These are phyloP conservation scores for Monomorium pharaonis DNA, from an alignment of 1,140 invertebrate genomes.

Conservation along the genomic window DNA sequence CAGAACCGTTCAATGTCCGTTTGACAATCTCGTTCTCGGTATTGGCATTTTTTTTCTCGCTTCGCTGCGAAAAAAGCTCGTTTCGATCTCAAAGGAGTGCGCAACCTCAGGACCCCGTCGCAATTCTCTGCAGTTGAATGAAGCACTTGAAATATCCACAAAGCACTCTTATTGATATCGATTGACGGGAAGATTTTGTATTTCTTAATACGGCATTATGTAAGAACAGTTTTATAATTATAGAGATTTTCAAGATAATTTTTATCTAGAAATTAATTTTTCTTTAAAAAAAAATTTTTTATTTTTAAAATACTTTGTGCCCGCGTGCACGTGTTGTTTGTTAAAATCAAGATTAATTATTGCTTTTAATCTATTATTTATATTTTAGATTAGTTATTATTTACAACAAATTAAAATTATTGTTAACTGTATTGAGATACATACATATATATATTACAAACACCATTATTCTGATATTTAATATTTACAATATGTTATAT, in stretches of 20 bases:
- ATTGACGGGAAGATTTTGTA: constrained; percentile 22
- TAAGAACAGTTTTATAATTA: too few relatives aligned
- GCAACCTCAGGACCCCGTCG: neutral
- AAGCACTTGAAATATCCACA: constrained; percentile 31
- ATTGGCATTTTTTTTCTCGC: constrained; percentile 22
- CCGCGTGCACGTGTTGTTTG: neutral
- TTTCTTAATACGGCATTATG: neutral
- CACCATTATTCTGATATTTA: neutral
- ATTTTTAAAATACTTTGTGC: neutral
- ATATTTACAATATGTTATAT: neutral
- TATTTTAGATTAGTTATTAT: neutral
- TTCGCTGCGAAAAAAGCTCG: constrained; percentile 17
- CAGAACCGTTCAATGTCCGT: neutral
- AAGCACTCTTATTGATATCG: constrained; percentile 40
- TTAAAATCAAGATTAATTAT: neutral
- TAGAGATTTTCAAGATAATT: neutral
- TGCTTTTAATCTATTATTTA: neutral
- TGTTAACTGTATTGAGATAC: too few relatives aligned
- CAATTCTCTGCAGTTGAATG: constrained; percentile 16
- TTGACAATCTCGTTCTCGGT: constrained; percentile 24
- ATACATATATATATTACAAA: too few relatives aligned
- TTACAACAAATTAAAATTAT: neutral
- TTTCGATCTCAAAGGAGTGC: constrained; percentile 17
- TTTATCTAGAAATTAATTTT: neutral
- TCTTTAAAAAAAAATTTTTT: neutral